Evolutionary conservation across 2,797 vertebrate genomes (phyloP), one percentile per base, ranked within the genome.

Genomic region (Artibeus lituratus): DNA sequence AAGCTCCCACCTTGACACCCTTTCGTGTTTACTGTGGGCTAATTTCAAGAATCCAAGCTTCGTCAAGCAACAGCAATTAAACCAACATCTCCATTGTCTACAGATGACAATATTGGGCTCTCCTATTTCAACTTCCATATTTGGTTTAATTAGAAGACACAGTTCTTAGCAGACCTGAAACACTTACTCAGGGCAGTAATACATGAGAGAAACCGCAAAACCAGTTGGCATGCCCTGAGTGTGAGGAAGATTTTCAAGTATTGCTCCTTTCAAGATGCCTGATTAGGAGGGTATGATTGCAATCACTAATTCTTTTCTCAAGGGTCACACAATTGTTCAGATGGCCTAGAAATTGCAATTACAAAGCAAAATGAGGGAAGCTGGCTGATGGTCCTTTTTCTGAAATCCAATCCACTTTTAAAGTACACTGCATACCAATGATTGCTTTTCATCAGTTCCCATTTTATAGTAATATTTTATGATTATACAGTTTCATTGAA

Each of bases 231-330:
- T 87, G 95, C 95, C 89, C 94, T 95, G 85, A 89, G 26, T 86
- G 94, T 2, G 18, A 92, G 88, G 44, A 97, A 85, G 84, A 97
- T 97, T 98, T 98, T 98, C 97, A 98, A 98, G 97, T 97, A 96
- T 42, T 85, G 93, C 95, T 98, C 82, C 95, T 67, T 94, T 96
- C 81, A 98, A 97, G 98, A 97, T 3, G 76, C 96, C 97, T 98
- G 98, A 99, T 98, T 98, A 98, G 97, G 94, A 96, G 95, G 37
- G 96, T 97, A 94, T 98, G 97, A 98, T 98, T 98, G 98, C 98
- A 99, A 98, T 98, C 98, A 98, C 98, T 98, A 98, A 98, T 98
- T 98, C 87, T 97, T 94, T 97, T 96, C 96, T 98, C 98, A 91
- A 98, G 97, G 98, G 98, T 98, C 97, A 98, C 94, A 91, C 35